Conservation (phyloP, 2,797 vertebrate species). For the Yasuhikotakia modesta region DNA sequence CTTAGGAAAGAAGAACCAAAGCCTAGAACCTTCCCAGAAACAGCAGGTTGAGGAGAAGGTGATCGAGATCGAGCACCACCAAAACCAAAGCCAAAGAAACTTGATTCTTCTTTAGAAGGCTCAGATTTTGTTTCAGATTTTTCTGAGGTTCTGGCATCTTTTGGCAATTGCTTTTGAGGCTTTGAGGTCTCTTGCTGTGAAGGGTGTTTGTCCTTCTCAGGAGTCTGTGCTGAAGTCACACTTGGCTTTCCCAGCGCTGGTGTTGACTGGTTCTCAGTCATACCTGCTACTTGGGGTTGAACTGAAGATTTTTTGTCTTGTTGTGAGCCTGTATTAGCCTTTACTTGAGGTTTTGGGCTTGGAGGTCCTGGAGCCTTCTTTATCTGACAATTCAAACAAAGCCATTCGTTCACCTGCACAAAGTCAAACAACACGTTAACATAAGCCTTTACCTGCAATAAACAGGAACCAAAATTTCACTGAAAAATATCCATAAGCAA, state of each 20-base stretch:
- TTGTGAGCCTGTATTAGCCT: constrained; percentile 59
- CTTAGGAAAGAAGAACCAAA: constrained; percentile 93
- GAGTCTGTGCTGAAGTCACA: neutral
- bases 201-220: constrained; percentile 7
- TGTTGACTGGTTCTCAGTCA: constrained; percentile 62
- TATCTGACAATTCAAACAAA: constrained; percentile 89
- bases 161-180: constrained; percentile 34
- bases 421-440: constrained; percentile 16
- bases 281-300: constrained; percentile 23
- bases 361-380: constrained; percentile 57
- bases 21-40: constrained; percentile 82
- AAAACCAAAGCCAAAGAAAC: constrained; percentile 57
- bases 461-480: neutral
- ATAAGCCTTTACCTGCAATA: neutral
- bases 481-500: too few species aligned
- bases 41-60: constrained; percentile 79
- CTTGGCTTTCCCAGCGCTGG: constrained; percentile 11
- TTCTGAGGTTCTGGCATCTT: constrained; percentile 23
- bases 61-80: constrained; percentile 66
- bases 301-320: constrained; percentile 56
- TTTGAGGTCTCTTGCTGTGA: constrained; percentile 26
- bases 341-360: constrained; percentile 30
- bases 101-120: constrained; percentile 45
- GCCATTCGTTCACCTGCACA: constrained; percentile 82
- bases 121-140: constrained; percentile 43